Conservation (phyloP, 2,888 invertebrate genomes). For the Clanis bilineata region DNA sequence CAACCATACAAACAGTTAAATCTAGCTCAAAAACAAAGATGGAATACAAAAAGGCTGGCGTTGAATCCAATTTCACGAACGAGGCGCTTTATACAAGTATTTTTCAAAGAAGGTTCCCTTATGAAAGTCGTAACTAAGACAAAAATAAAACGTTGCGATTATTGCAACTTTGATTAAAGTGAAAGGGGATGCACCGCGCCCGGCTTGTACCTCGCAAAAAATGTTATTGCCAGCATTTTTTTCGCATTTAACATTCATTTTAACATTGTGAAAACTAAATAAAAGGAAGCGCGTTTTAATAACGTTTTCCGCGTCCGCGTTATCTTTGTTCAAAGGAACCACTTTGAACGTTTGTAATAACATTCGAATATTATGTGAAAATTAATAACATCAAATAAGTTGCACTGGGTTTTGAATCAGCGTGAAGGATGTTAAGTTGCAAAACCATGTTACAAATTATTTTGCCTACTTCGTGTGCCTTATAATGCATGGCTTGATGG, state of each 20-base stretch:
- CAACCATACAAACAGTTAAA: not conserved
- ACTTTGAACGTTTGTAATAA: not conserved
- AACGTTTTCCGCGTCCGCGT: not conserved
- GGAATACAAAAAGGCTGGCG: constrained; percentile 2
- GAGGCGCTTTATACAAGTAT: constrained; percentile 35
- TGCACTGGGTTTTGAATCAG: too few relatives aligned
- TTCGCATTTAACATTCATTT: constrained; percentile 16
- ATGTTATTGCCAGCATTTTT: constrained; percentile 32
- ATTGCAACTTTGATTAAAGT: constrained; percentile 62
- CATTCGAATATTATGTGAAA: too few relatives aligned
- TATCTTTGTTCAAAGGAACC: not conserved
- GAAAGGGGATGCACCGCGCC: constrained; percentile 32
- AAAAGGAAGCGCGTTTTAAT: not conserved
- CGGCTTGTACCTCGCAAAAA: constrained; percentile 43
- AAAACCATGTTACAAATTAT: too few relatives aligned
- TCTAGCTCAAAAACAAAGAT: not conserved
- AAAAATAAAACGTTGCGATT: constrained; percentile 49
- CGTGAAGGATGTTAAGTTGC: too few relatives aligned
- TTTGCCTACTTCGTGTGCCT: too few relatives aligned
- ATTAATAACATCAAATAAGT: too few relatives aligned
- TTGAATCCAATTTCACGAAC: constrained; percentile 43
- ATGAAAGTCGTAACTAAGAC: constrained; percentile 49
- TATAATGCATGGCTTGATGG: too few relatives aligned
- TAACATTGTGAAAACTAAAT: not conserved
- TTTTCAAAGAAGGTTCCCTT: constrained; percentile 49